Evolutionary conservation across 1,140 invertebrate species (phyloP), one percentile per base, ranked within the genome.

Genomic region (Oncopeltus fasciatus): DNA sequence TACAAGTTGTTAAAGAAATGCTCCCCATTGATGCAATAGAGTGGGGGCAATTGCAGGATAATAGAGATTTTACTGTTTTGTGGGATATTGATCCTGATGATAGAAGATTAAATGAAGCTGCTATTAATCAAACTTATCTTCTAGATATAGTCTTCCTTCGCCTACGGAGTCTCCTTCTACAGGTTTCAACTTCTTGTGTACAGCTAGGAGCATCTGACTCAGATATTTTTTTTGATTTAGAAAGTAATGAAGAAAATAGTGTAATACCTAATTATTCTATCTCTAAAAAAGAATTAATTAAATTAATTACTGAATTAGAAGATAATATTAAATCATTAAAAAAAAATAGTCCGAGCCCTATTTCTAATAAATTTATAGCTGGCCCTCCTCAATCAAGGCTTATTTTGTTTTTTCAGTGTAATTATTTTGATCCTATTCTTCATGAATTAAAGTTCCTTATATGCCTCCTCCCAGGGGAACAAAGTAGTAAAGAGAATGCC

Each of bases 11-110:
- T 18, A 67, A 68, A 46, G 66, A 67, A 57, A 80, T 83, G 78
- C 77, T 78, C 0, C 74, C 74, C 4, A 75, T 79, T 66, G 78
- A 82, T 70, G 72, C 75, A 21, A 75, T 76, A 27, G 68, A 73
- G 57, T 80, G 76, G 74, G 70, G 76, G 56, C 68, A 75, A 53
- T 67, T 83, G 1, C 69, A 75, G 63, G 81, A 83, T 68, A 83
- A 84, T 70, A 70, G 82, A 51, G 81, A 84, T 71, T 73, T 81
- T 56, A 71, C 74, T 66, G 72, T 75, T 9, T 59, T 64, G 14
- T 67, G 64, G 67, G 53, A 64, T 59, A 46, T 63, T 18, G 64
- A 68, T 18, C 51, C 60, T 21, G 29, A 57, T 4, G 12, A 53
- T 20, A 62, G 58, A 33, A 47, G 63, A 49, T 31, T 68, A 20